Conservation (phyloP, 1,140 invertebrate species). For the Pogonomyrmex barbatus region DNA sequence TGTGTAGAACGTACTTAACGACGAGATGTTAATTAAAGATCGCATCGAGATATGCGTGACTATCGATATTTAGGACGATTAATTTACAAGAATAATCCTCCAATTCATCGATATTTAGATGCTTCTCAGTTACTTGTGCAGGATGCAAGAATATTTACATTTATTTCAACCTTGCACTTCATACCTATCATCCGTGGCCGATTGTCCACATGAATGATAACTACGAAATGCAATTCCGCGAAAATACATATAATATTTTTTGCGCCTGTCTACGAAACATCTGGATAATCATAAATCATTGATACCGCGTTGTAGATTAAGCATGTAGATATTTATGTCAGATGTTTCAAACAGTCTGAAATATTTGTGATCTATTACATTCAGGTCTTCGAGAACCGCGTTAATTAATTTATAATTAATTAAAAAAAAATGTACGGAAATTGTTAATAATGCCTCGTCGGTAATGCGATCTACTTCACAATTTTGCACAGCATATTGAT, state of each 20-base stretch:
- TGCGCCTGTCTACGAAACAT: conserved; percentile 9
- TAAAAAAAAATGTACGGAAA: conserved; percentile 2
- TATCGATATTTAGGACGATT: not conserved
- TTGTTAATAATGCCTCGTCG: conserved; percentile 8
- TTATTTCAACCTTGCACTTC: not conserved
- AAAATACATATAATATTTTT: conserved; percentile 7
- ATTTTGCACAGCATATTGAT: not conserved
- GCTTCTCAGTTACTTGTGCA: not conserved
- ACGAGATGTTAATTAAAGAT: conserved; percentile 1
- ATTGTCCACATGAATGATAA: conserved; percentile 6
- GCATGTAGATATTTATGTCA: conserved; percentile 32
- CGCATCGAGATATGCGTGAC: not conserved
- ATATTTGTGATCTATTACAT: not conserved
- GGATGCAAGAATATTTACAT: conserved; percentile 5
- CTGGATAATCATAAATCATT: conserved; percentile 31
- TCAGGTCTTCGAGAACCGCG: not conserved
- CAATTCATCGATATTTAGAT: conserved; percentile 2
- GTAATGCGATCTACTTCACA: not conserved
- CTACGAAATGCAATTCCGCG: not conserved
- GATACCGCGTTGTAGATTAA: conserved; percentile 12
- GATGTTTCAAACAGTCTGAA: not conserved
- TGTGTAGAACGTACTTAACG: not conserved
- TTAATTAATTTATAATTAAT: conserved; percentile 31
- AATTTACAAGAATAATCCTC: not conserved
- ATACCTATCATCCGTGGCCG: conserved; percentile 18